phyloP scores from a whole-genome alignment of 1,140 invertebrate genomes.

The Diachasmimorpha longicaudata region DNA sequence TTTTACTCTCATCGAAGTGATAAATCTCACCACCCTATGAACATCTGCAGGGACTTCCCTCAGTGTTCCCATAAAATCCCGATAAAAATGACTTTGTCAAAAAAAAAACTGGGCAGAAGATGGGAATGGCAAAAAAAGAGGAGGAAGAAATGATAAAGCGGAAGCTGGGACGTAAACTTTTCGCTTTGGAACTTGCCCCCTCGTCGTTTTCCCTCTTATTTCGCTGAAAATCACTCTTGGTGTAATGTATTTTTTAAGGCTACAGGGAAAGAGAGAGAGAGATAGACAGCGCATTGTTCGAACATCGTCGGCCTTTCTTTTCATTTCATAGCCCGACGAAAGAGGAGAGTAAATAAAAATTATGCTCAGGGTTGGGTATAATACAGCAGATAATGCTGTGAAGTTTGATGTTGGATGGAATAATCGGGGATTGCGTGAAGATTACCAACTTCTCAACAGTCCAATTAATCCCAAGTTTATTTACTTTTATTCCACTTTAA shows the following conservation, averaged over 20 bases:
- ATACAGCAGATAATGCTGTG: not conserved
- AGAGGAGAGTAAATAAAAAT: not conserved
- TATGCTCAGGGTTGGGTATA: not conserved
- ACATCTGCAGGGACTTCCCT: not conserved
- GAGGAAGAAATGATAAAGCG: not conserved
- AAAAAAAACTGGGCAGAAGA: not conserved
- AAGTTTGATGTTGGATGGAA: not conserved
- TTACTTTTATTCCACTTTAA: too few species aligned
- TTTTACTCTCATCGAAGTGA: not conserved
- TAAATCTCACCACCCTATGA: not conserved
- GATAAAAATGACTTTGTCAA: not conserved
- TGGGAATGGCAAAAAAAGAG: not conserved
- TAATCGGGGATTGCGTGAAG: too few species aligned
- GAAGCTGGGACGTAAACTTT: not conserved
- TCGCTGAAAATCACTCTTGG: not conserved
- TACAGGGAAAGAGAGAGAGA: too few species aligned
- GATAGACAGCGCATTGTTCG: not conserved
- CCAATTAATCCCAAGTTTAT: too few species aligned
- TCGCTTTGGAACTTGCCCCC: not conserved
- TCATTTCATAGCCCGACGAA: not conserved
- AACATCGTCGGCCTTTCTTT: not conserved
- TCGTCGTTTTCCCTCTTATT: constrained; percentile 14
- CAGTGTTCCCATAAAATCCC: not conserved
- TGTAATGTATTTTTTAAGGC: not conserved
- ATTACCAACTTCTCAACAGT: too few species aligned